Base-by-base conservation (phyloP, 2,888 invertebrate species). In the Lochmaea capreae region DNA sequence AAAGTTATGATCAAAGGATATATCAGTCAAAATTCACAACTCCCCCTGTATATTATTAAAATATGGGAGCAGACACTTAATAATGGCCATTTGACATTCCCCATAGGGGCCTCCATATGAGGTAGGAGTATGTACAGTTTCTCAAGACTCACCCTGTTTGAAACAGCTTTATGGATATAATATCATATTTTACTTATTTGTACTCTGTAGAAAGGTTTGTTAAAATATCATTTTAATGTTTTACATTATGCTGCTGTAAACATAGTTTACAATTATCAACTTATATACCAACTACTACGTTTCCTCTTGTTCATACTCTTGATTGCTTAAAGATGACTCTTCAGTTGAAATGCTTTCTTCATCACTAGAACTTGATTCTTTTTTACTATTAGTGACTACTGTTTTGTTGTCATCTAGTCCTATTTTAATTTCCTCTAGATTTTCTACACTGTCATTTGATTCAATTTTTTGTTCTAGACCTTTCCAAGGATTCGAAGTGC, bases 401-500 rank as follows among this genome's bases (percentile, higher is more conserved):
- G 12, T 18, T 26, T 59, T 49, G 46, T n/a, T 12, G 8, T 65
- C 42, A 61, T 65, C 12, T 10, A 12, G 43, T 26, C 4, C 5
- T 33, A 33, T 65, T 18, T 52, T 62, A 42, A 39, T 33, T 14
- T 33, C 42, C 8, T 16, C 16, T n/a, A 59, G 33, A 52, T 58
- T 14, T 12, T 42, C 39, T 58, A 61, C 72, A n/a, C 49, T 49
- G 46, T 52, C 26, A 14, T 49, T 65, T 67, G 26, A 49, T 52
- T 72, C 43, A 11, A 65, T 39, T 49, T 76, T 65, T 66, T 72
- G 65, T 68, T 76, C 72, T 61, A 77, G 63, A 1, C 75, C 71
- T 39, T 71, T 68, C 79, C 79, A 79, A 4, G 79, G 79, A 54
- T 79, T 72, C 33, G 63, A 39, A n/a, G 57, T 43, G 61, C 75